phyloP scores from a whole-genome alignment of 2,888 invertebrate species.

The Asteroscopus sphinx region DNA sequence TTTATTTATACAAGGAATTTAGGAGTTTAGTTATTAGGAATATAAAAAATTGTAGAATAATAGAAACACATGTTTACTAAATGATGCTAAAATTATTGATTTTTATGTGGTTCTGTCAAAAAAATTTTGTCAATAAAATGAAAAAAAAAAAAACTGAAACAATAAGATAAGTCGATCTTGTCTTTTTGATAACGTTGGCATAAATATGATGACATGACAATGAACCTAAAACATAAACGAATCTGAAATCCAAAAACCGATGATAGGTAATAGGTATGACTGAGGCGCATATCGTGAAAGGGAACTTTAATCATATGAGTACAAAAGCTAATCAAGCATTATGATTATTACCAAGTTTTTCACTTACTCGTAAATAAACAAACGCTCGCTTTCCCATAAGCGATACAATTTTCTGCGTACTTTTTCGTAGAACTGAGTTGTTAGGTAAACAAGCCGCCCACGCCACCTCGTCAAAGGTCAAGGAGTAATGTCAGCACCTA shows the following conservation, averaged over 20 bases:
- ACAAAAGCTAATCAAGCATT: conserved; percentile 14
- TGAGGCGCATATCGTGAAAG: not conserved
- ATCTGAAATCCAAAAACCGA: not conserved
- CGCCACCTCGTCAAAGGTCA: conserved; percentile 62
- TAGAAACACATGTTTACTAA: not conserved
- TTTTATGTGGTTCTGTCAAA: not conserved
- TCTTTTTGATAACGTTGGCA: conserved; percentile 12
- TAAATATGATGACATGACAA: conserved; percentile 18
- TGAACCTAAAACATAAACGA: conserved; percentile 1
- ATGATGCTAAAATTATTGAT: conserved; percentile 2
- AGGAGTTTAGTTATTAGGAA: too few species aligned
- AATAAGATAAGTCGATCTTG: conserved; percentile 13
- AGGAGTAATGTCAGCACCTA: conserved; percentile 60
- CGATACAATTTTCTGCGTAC: conserved; percentile 27
- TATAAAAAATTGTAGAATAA: not conserved
- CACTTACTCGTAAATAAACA: conserved; percentile 18
- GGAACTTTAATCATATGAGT: not conserved
- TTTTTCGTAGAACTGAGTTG: conserved; percentile 33
- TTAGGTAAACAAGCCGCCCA: conserved; percentile 57
- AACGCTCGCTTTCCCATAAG: conserved; percentile 26
- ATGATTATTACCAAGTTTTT: conserved; percentile 12
- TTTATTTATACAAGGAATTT: too few species aligned
- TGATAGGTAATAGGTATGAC: not conserved
- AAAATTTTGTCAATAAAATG: not conserved
- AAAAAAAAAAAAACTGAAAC: conserved; percentile 5